Evolutionary conservation across 2,888 invertebrate species (phyloP).

Genomic region (Ctena decussata): DNA sequence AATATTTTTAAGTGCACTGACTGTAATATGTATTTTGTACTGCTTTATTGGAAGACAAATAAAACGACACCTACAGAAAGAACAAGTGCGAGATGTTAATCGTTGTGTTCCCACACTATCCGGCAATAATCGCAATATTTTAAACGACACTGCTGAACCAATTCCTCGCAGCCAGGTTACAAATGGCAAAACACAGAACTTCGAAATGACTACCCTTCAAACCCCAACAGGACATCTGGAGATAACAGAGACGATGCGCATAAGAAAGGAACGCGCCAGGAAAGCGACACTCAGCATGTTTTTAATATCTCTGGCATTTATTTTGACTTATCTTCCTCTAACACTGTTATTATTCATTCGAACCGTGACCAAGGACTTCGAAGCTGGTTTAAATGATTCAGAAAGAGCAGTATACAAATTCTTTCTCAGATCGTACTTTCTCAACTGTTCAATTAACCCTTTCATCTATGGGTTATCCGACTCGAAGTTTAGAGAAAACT

Average conservation of each 20-base stretch:
- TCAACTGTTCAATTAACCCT: constrained; percentile 72
- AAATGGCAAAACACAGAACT: constrained; percentile 24
- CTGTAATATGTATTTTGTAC: background rate
- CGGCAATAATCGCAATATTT: background rate
- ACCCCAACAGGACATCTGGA: too few relatives aligned
- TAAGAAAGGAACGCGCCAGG: constrained; percentile 47
- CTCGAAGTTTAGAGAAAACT: constrained; percentile 51
- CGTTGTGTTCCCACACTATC: constrained; percentile 42
- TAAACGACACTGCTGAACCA: constrained; percentile 28
- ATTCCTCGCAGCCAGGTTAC: constrained; percentile 8
- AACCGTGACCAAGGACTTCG: constrained; percentile 40
- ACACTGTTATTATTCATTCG: constrained; percentile 48
- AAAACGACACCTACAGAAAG: background rate
- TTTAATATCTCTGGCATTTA: constrained; percentile 63
- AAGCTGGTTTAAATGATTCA: constrained; percentile 46
- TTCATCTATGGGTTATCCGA: constrained; percentile 74
- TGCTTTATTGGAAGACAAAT: background rate
- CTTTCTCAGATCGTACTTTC: constrained; percentile 66
- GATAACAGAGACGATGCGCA: too few relatives aligned
- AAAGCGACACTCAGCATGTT: constrained; percentile 70
- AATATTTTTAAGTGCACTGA: background rate
- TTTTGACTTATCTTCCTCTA: constrained; percentile 62
- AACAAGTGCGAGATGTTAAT: too few relatives aligned
- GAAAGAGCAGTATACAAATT: constrained; percentile 59
- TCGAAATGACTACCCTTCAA: constrained; percentile 4